Conservation (phyloP, 2,888 invertebrate genomes). For the Pediacus dermestoides region DNA sequence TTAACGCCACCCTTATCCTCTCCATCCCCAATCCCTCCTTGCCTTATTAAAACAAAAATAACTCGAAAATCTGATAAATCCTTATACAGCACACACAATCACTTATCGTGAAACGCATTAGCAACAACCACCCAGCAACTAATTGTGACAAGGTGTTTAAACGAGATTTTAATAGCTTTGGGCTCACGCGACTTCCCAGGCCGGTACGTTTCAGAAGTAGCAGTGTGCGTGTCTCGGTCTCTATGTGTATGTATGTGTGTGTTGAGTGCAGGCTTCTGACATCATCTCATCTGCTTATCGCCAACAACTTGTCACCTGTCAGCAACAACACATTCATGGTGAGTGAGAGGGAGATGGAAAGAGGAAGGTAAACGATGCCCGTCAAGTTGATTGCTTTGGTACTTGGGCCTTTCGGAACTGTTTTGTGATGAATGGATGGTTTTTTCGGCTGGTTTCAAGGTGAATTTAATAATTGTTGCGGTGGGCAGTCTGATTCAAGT, state of each 20-base stretch:
- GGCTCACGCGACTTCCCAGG: slow-evolving; percentile 35
- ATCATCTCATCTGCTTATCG: slow-evolving; percentile 31
- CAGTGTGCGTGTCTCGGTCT: background rate
- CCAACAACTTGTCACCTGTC: slow-evolving; percentile 32
- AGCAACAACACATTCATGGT: too few species aligned
- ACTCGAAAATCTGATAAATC: slow-evolving; percentile 1
- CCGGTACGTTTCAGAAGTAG: background rate
- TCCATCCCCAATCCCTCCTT: too few species aligned
- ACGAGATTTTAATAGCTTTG: slow-evolving; percentile 41
- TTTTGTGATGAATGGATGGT: too few species aligned
- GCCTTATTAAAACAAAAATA: slow-evolving; percentile 3
- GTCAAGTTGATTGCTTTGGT: too few species aligned
- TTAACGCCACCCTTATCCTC: too few species aligned
- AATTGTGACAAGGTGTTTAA: slow-evolving; percentile 45
- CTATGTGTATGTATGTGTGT: slow-evolving; percentile 13
- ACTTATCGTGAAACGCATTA: slow-evolving; percentile 32
- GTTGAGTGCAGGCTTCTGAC: slow-evolving; percentile 23
- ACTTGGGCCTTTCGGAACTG: too few species aligned
- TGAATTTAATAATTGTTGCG: too few species aligned
- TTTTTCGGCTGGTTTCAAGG: too few species aligned
- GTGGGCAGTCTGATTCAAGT: too few species aligned
- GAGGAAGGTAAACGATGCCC: too few species aligned
- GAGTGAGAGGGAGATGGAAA: too few species aligned
- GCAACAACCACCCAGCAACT: slow-evolving; percentile 37
- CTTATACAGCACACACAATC: slow-evolving; percentile 8